Evolutionary conservation across 2,113 vertebrate species (phyloP), one percentile per base, ranked within the genome.

Genomic region (Todiramphus chloris): DNA sequence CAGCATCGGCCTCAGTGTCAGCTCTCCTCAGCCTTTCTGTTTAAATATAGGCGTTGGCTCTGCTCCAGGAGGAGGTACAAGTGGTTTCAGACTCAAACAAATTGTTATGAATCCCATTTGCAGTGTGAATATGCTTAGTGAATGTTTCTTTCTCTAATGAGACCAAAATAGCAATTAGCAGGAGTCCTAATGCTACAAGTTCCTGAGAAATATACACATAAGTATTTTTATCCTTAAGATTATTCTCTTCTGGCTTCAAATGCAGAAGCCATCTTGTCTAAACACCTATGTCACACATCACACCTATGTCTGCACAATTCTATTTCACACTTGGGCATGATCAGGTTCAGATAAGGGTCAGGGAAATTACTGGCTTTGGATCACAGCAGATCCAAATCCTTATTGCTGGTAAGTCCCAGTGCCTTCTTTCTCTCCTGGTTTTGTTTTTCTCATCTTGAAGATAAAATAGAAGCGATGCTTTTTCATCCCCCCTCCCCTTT

Each of bases 91-190:
- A 87, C 87, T 97, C 96, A 93, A 96, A 97, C 87, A 97, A 98
- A 97, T 95, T 94, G 92, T 98, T 97, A 92, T 79, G 94, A 97
- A 97, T 97, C 91, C 96, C 80, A 95, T 97, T 98, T 96, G 82
- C 93, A 67, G 80, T 13, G 81, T 94, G 94, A 97, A 96, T 98
- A 95, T 84, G 87, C 91, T 95, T 77, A 96, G 91, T 90, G 94
- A 93, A 89, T 96, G 96, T 96, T 97, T 97, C 96, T 91, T 97
- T 96, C 53, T 50, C 84, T 92, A 95, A 97, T 90, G 90, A 97
- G 91, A 97, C 93, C 96, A 97, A 98, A 98, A 97, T 96, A 98
- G 95, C 97, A 97, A 98, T 98, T 98, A 98, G 94, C 85, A 93
- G 90, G 94, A 96, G 73, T 73, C 95, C 59, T 97, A 94, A 84